Conservation (phyloP, 2,888 invertebrate genomes). For the Pseudococcus viburni region DNA sequence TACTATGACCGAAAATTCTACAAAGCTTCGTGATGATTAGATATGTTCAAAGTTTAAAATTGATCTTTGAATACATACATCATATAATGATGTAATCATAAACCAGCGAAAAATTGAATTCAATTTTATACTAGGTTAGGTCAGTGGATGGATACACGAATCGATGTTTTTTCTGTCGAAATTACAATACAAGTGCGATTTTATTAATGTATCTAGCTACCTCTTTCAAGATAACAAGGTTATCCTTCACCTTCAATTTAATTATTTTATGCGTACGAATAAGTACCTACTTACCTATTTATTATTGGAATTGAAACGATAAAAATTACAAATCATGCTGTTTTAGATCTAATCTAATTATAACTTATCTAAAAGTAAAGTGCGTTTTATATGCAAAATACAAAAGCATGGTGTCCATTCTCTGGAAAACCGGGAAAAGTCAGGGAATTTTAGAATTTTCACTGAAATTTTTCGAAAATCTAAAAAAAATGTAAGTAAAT, state of each 20-base stretch:
- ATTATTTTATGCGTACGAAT: neutral
- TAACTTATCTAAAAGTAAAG: neutral
- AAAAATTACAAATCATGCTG: slow-evolving; percentile 34
- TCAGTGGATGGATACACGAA: neutral
- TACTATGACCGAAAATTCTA: too few species aligned
- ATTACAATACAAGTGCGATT: neutral
- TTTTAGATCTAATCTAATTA: slow-evolving; percentile 21
- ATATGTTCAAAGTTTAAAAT: too few species aligned
- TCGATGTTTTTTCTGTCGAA: neutral
- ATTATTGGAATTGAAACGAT: neutral
- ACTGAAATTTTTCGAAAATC: too few species aligned
- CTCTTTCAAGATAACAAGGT: slow-evolving; percentile 13
- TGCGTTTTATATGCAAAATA: neutral
- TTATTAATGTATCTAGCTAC: neutral
- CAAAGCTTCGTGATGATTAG: too few species aligned
- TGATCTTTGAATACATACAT: too few species aligned
- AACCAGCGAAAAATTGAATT: too few species aligned
- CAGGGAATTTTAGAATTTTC: too few species aligned
- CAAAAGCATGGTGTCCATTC: too few species aligned
- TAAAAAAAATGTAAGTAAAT: too few species aligned
- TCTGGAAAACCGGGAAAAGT: too few species aligned
- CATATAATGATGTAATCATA: too few species aligned
- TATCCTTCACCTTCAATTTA: slow-evolving; percentile 12
- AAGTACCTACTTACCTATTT: neutral
- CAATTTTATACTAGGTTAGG: too few species aligned